These are phyloP conservation scores for Oenanthe oenanthe DNA, from an alignment of 2,113 vertebrate genomes.

Conservation along the genomic window DNA sequence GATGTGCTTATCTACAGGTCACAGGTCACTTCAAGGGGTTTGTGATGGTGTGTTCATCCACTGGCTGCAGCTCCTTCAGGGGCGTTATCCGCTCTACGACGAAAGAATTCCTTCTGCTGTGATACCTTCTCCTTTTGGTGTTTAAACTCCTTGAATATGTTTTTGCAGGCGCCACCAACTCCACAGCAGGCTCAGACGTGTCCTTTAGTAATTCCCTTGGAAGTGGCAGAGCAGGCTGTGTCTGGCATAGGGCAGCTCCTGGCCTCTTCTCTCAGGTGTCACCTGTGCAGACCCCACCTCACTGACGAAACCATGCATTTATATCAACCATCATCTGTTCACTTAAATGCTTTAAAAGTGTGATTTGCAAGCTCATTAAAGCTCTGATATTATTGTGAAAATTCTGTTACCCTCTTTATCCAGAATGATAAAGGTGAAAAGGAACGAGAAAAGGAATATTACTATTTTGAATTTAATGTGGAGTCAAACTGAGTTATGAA, in stretches of 20 bases:
- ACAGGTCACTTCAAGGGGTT: neutral
- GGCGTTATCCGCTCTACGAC: rapidly evolving
- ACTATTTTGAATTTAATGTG: neutral
- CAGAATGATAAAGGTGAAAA: neutral
- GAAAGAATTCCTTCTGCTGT: neutral
- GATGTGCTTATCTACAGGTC: neutral
- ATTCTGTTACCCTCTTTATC: neutral
- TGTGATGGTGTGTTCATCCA: neutral
- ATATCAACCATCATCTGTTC: neutral
- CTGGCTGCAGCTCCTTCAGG: neutral
- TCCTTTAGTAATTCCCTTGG: neutral
- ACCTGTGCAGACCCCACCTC: neutral
- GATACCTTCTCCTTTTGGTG: neutral
- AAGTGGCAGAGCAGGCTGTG: neutral
- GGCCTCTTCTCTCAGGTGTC: neutral
- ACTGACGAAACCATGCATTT: neutral
- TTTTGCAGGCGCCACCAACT: neutral
- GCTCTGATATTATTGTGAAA: neutral
- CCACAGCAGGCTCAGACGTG: neutral
- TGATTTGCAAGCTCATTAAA: neutral
- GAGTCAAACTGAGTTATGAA: neutral
- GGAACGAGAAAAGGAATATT: neutral
- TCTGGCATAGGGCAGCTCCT: neutral
- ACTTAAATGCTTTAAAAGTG: neutral
- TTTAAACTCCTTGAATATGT: neutral